Conservation (phyloP, 2,888 invertebrate species). For the Endomychus coccineus region DNA sequence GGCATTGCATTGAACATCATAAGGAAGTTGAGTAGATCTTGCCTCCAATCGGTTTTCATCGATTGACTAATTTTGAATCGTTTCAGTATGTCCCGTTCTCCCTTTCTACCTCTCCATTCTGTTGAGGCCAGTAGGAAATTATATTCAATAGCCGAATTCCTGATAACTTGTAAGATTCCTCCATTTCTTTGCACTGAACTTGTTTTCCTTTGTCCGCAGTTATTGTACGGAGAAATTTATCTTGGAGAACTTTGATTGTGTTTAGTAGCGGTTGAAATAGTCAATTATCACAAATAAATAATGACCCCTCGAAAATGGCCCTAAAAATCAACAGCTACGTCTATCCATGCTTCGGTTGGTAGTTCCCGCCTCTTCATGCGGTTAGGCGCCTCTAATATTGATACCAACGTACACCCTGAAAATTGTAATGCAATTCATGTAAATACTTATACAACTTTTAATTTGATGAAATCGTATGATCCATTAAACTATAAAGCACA, state of each 20-base stretch:
- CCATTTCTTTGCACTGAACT: neutral
- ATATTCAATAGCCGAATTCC: conserved; percentile 16
- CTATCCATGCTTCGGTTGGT: conserved; percentile 4
- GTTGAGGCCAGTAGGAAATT: conserved; percentile 25
- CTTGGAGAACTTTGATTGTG: too few species aligned
- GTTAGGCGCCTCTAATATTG: conserved; percentile 2
- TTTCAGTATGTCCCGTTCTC: conserved; percentile 29
- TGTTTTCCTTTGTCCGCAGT: too few species aligned
- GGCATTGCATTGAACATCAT: conserved; percentile 27
- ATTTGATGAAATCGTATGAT: too few species aligned
- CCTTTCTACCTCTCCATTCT: conserved; percentile 27
- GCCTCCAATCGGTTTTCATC: conserved; percentile 22
- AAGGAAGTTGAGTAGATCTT: conserved; percentile 23
- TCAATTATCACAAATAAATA: too few species aligned
- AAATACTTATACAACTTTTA: too few species aligned
- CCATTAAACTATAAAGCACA: too few species aligned
- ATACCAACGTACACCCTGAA: conserved; percentile 9
- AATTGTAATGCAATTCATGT: too few species aligned
- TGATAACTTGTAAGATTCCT: neutral
- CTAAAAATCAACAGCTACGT: too few species aligned
- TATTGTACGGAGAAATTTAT: too few species aligned
- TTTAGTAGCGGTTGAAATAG: too few species aligned
- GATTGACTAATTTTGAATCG: conserved; percentile 25
- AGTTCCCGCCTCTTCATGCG: conserved; percentile 1
- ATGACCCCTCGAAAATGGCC: too few species aligned